Conservation (phyloP, 2,797 vertebrate genomes). For the Falco peregrinus region DNA sequence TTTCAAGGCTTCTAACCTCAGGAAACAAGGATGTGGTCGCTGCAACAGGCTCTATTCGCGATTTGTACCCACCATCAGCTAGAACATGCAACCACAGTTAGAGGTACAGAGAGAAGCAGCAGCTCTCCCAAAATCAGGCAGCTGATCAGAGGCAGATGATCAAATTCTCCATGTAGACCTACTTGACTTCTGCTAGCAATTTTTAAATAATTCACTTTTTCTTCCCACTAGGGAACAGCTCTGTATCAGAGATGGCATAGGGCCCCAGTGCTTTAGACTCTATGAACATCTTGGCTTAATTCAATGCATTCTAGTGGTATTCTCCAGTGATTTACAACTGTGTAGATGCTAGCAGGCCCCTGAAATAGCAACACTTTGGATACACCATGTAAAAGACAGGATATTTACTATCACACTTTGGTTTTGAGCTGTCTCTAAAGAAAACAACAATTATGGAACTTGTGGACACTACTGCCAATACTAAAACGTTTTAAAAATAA, state of each 20-base stretch:
- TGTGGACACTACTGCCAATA: background rate
- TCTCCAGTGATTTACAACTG: background rate
- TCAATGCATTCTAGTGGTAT: fast-evolving
- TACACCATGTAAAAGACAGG: fast-evolving
- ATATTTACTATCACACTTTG: background rate
- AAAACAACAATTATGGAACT: background rate
- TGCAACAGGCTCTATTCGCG: background rate
- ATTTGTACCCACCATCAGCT: background rate
- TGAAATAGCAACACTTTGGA: background rate
- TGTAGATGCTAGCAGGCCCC: background rate
- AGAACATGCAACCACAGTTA: background rate
- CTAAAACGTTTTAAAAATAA: background rate
- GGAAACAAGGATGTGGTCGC: fast-evolving
- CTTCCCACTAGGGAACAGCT: background rate
- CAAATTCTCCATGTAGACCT: background rate
- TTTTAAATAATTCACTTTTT: background rate
- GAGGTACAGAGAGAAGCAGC: background rate
- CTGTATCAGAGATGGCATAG: background rate
- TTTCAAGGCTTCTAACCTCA: background rate
- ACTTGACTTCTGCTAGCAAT: background rate
- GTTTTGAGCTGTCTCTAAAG: background rate
- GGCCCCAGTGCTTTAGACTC: background rate
- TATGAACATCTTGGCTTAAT: background rate
- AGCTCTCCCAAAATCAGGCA: background rate
- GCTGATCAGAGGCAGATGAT: background rate